Evolutionary conservation across 1,140 invertebrate species (phyloP).

Genomic region (Pseudomyrmex pallidus): DNA sequence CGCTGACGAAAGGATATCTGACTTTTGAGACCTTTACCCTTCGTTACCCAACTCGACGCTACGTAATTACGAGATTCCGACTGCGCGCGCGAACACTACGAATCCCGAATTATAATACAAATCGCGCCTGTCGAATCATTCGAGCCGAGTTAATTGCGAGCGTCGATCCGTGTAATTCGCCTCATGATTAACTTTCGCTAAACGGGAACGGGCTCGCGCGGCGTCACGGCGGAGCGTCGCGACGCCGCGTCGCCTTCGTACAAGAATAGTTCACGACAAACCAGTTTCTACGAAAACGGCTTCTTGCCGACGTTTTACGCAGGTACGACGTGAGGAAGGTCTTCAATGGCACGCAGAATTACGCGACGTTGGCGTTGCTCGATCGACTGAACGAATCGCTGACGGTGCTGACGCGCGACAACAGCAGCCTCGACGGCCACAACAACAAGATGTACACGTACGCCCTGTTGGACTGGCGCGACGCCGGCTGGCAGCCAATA

Average conservation of each 20-base stretch:
- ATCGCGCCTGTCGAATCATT: constrained; percentile 20
- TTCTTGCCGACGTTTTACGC: background rate
- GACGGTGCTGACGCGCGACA: constrained; percentile 78
- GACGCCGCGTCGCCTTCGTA: constrained; percentile 37
- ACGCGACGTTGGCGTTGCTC: constrained; percentile 74
- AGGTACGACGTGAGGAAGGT: constrained; percentile 81
- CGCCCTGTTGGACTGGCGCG: constrained; percentile 75
- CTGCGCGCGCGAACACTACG: background rate
- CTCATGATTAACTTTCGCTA: constrained; percentile 22
- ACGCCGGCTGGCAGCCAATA: constrained; percentile 78
- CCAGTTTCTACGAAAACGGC: too few relatives aligned
- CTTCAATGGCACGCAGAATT: constrained; percentile 78
- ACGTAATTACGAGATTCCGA: constrained; percentile 28
- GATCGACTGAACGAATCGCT: constrained; percentile 81
- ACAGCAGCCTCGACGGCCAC: constrained; percentile 79
- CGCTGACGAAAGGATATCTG: too few relatives aligned
- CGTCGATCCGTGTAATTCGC: constrained; percentile 43
- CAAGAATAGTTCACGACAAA: background rate
- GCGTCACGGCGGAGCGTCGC: constrained; percentile 8
- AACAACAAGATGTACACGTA: constrained; percentile 84
- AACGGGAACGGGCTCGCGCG: background rate
- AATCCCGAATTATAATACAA: constrained; percentile 47
- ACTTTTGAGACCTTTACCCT: too few relatives aligned
- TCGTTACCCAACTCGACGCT: too few relatives aligned
- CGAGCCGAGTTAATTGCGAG: constrained; percentile 37